phyloP scores from a whole-genome alignment of 2,797 vertebrate species.

The Microctenopoma steveboyesi region DNA sequence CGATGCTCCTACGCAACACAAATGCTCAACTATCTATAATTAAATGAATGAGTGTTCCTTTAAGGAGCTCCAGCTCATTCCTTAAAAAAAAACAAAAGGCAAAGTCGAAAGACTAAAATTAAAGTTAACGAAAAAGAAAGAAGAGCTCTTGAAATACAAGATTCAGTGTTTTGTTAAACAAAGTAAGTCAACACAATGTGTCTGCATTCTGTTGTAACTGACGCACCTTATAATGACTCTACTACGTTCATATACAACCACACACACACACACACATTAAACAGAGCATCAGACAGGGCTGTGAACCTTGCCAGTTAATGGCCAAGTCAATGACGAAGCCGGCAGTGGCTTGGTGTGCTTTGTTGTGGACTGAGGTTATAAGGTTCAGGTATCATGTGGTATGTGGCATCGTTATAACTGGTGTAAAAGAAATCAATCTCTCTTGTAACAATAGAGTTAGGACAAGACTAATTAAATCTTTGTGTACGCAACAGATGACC shows the following conservation, averaged over 20 bases:
- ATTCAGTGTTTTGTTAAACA: background rate
- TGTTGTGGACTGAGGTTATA: background rate
- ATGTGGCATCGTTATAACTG: background rate
- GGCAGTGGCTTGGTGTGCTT: conserved; percentile 28
- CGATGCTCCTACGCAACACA: conserved; percentile 27
- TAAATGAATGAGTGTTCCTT: conserved; percentile 12
- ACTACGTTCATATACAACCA: background rate
- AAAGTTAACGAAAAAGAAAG: conserved; percentile 7
- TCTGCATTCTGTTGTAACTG: conserved; percentile 7
- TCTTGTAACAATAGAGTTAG: background rate
- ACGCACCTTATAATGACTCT: conserved; percentile 39
- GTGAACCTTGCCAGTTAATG: conserved; percentile 16
- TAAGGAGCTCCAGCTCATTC: background rate
- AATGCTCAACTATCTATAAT: conserved; percentile 48
- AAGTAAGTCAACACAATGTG: background rate
- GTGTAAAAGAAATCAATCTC: conserved; percentile 14
- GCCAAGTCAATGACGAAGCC: background rate
- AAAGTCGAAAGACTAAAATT: conserved; percentile 17
- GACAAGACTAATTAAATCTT: conserved; percentile 13
- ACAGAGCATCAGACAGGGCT: conserved; percentile 18
- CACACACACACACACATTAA: conserved; percentile 10
- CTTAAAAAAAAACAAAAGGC: conserved; percentile 9
- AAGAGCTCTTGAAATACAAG: background rate
- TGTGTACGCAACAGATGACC: conserved; percentile 12
- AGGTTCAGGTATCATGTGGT: background rate